phyloP scores from a whole-genome alignment of 2,113 vertebrate genomes.

The Vimba vimba region DNA sequence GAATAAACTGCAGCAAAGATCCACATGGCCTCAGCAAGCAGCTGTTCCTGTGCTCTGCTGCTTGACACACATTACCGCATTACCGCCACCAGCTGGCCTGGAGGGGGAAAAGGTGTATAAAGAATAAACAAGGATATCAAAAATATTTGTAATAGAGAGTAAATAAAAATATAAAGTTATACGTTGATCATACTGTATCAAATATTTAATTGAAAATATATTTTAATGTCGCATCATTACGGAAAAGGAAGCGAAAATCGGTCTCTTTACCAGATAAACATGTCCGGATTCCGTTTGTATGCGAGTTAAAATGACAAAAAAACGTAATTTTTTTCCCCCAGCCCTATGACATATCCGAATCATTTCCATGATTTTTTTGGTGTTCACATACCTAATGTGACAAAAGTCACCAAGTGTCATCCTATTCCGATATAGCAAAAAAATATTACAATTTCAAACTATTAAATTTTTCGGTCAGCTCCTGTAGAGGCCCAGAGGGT shows the following conservation, averaged over 20 bases:
- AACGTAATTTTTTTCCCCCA: too few species aligned
- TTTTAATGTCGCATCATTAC: not conserved
- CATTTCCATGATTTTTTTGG: too few species aligned
- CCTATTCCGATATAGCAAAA: too few species aligned
- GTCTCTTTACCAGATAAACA: not conserved
- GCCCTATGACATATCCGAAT: too few species aligned
- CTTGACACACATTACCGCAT: not conserved
- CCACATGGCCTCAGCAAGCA: not conserved
- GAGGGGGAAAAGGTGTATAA: not conserved
- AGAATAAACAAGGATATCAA: not conserved
- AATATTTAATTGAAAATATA: not conserved
- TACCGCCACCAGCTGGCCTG: constrained; percentile 35
- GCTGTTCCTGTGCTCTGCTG: not conserved
- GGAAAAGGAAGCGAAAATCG: not conserved
- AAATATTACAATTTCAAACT: too few species aligned
- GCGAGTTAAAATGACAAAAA: not conserved
- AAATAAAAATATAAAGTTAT: not conserved
- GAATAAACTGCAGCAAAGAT: not conserved
- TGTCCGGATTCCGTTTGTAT: not conserved
- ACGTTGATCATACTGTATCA: not conserved
- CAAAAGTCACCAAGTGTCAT: too few species aligned
- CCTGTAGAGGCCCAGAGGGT: too few species aligned
- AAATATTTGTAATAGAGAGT: not conserved
- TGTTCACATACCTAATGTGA: too few species aligned
- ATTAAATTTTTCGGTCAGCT: too few species aligned